phyloP scores from a whole-genome alignment of 2,888 invertebrate genomes.

The Galeopsomyia nigrocyanea region DNA sequence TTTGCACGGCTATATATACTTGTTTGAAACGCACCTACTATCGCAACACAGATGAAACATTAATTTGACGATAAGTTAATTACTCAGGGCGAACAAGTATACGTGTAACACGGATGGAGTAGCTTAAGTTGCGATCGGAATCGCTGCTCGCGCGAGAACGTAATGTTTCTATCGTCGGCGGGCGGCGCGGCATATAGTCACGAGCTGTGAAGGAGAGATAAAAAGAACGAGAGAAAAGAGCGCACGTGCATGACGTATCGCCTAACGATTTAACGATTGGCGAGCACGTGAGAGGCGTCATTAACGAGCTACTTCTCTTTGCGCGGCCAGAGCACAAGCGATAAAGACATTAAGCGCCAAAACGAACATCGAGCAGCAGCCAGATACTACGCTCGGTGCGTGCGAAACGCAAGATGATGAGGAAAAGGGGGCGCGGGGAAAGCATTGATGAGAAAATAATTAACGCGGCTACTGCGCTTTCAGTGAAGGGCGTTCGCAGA shows the following conservation, averaged over 20 bases:
- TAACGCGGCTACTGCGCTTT: slow-evolving; percentile 49
- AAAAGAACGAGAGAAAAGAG: slow-evolving; percentile 5
- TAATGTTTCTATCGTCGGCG: slow-evolving; percentile 12
- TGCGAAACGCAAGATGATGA: slow-evolving; percentile 58
- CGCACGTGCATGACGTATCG: neutral
- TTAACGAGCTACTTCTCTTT: slow-evolving; percentile 21
- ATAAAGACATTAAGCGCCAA: slow-evolving; percentile 62
- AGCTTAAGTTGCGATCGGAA: slow-evolving; percentile 7
- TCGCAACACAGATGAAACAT: too few species aligned
- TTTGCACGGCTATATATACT: slow-evolving; percentile 7
- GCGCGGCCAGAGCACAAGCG: slow-evolving; percentile 23
- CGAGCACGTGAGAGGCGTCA: slow-evolving; percentile 31
- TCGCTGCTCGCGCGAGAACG: neutral
- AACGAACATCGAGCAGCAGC: slow-evolving; percentile 38
- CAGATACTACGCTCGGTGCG: slow-evolving; percentile 51
- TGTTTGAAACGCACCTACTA: too few species aligned
- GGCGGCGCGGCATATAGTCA: neutral
- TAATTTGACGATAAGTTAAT: neutral
- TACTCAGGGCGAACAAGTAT: neutral
- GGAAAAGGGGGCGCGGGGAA: slow-evolving; percentile 26
- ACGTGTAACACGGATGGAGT: slow-evolving; percentile 18
- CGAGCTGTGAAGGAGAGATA: neutral
- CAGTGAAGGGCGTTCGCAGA: slow-evolving; percentile 15
- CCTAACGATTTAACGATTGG: slow-evolving; percentile 31
- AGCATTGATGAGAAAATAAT: slow-evolving; percentile 63